Percentiles rank a stretch among this genome's conserved stretches.
Evolutionary conservation across 2,888 invertebrate genomes (phyloP).

Genomic region (Drosophila crucigera): DNA sequence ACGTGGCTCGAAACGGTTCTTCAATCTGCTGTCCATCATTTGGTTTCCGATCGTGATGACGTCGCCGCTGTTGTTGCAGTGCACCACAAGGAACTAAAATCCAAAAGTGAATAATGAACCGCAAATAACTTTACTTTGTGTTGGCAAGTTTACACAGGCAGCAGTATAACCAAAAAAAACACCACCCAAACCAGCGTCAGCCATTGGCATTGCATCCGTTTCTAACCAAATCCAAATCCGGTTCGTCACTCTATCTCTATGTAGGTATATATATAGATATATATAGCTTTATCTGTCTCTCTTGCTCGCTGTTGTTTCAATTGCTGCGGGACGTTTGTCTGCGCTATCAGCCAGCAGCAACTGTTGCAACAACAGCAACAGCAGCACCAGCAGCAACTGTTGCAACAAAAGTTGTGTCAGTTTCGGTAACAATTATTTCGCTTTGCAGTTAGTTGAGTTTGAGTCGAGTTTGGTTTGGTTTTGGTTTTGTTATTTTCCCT

Average conservation of each 20-base stretch:
- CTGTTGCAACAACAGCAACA: conserved; percentile 22
- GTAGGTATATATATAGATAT: background rate
- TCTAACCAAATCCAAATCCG: conserved; percentile 50
- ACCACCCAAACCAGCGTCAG: conserved; percentile 7
- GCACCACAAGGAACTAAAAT: conserved; percentile 68
- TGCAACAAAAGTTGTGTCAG: conserved; percentile 55
- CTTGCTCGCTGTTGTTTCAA: conserved; percentile 50
- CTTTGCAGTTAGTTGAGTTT: conserved; percentile 63
- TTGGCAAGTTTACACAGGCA: conserved; percentile 45
- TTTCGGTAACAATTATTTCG: conserved; percentile 80
- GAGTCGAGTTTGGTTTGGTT: conserved; percentile 41
- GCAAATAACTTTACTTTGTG: conserved; percentile 80
- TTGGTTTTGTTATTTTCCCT: background rate
- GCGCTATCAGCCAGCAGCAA: conserved; percentile 49
- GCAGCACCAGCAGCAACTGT: conserved; percentile 13
- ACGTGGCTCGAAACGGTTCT: conserved; percentile 56
- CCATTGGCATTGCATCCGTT: conserved; percentile 39
- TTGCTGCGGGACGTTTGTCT: conserved; percentile 72
- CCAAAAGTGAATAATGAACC: conserved; percentile 82
- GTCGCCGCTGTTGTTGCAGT: conserved; percentile 26
- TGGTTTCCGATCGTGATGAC: conserved; percentile 61
- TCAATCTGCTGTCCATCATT: conserved; percentile 73
- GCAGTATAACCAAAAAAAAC: conserved; percentile 10
- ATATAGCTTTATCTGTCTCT: background rate
- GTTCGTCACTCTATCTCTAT: conserved; percentile 19